These are phyloP conservation scores for Antennarius striatus DNA, from an alignment of 2,113 vertebrate genomes.

Conservation along the genomic window DNA sequence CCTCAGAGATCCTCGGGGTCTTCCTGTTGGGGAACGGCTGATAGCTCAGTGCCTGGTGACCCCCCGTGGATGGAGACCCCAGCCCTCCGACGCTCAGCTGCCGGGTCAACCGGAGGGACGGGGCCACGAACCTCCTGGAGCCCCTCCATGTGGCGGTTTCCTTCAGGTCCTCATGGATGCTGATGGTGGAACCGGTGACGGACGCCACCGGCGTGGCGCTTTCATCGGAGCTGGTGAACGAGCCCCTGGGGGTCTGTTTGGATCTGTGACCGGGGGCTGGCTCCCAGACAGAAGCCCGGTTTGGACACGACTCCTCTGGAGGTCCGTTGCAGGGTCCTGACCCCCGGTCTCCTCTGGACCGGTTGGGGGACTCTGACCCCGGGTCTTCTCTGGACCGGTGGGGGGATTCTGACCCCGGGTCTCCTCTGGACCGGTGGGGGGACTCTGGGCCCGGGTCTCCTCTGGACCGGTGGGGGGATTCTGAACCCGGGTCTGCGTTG, in stretches of 20 bases:
- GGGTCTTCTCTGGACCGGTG: not conserved
- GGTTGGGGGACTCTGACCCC: not conserved
- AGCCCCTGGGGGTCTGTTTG: not conserved
- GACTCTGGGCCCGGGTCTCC: not conserved
- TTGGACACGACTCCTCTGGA: not conserved
- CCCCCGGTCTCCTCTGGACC: not conserved
- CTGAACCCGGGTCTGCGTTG: not conserved
- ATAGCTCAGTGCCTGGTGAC: slow-evolving; percentile 60
- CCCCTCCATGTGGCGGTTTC: not conserved
- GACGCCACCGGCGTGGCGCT: not conserved
- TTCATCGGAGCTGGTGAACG: slow-evolving; percentile 10
- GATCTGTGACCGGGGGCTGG: not conserved
- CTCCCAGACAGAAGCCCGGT: not conserved
- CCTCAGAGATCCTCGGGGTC: slow-evolving; percentile 80
- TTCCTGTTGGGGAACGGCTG: slow-evolving; percentile 84
- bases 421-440: not conserved
- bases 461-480: not conserved
- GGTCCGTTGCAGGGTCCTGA: not conserved
- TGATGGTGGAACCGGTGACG: not conserved
- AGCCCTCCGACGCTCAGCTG: slow-evolving; percentile 50
- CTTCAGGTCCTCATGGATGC: not conserved
- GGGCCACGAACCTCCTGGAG: slow-evolving; percentile 42
- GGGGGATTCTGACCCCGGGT: too few species aligned
- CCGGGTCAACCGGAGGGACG: slow-evolving; percentile 51
- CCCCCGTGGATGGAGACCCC: slow-evolving; percentile 1